Percentiles rank a stretch among this genome's conserved stretches.
Conservation (phyloP, 2,797 vertebrate species). For the Muraenolepis orangiensis region DNA sequence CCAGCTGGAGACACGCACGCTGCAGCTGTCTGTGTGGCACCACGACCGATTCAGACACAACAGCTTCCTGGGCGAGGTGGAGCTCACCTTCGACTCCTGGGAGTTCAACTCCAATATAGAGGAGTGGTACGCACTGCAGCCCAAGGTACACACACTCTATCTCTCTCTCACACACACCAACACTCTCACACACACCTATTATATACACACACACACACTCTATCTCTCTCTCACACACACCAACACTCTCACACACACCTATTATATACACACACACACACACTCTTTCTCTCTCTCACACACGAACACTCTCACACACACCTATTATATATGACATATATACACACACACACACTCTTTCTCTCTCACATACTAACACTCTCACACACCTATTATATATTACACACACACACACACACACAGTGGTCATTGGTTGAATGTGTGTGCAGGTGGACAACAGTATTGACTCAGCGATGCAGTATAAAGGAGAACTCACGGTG, state of each 20-base stretch:
- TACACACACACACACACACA: neutral
- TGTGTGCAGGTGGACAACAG: conserved; percentile 74
- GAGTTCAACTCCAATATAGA: conserved; percentile 88
- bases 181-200: neutral
- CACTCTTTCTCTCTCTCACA: no score
- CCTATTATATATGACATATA: no score
- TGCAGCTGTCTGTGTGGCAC: conserved; percentile 96
- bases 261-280: neutral
- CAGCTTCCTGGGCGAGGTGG: conserved; percentile 94
- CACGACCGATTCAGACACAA: conserved; percentile 94
- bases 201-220: neutral
- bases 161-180: neutral
- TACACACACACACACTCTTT: no score
- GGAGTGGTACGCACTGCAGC: conserved; percentile 89
- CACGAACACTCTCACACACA: neutral
- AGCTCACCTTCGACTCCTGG: conserved; percentile 93
- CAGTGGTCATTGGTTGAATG: neutral
- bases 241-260: neutral
- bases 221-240: neutral
- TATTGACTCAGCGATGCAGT: conserved; percentile 82
- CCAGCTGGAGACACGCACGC: conserved; percentile 90
- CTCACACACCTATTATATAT: neutral
- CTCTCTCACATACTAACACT: neutral
- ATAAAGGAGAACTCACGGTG: conserved; percentile 93
- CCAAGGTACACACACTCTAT: conserved; percentile 75